These are phyloP conservation scores for Macaria liturata DNA, from an alignment of 2,888 invertebrate species.

Conservation along the genomic window DNA sequence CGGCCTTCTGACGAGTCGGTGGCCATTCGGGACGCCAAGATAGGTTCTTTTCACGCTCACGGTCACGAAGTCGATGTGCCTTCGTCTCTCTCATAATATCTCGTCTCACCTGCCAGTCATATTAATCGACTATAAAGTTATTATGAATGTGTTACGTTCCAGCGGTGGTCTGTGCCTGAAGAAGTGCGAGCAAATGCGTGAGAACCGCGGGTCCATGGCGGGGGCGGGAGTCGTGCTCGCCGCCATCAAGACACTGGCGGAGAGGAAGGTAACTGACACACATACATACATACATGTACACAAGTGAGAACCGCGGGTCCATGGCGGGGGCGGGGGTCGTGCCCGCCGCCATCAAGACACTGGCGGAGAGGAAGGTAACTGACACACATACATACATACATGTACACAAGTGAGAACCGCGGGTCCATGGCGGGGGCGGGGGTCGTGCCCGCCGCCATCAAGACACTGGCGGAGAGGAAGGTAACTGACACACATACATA, in stretches of 20 bases:
- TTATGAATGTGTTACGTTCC: constrained; percentile 10
- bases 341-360: constrained; percentile 85
- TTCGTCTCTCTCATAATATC: too few species aligned
- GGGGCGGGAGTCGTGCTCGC: constrained; percentile 91
- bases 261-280: constrained; percentile 80
- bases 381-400: constrained; percentile 82
- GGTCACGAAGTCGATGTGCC: too few species aligned
- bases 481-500: constrained; percentile 82
- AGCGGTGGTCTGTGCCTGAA: constrained; percentile 91
- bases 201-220: constrained; percentile 92
- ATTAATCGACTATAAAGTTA: too few species aligned
- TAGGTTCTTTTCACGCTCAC: too few species aligned
- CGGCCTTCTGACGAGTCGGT: too few species aligned
- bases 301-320: constrained; percentile 89
- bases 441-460: constrained; percentile 86
- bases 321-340: constrained; percentile 93
- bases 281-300: constrained; percentile 82
- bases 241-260: constrained; percentile 86
- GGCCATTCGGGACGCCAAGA: too few species aligned
- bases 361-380: constrained; percentile 86
- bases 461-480: constrained; percentile 86
- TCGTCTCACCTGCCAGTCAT: too few species aligned
- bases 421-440: constrained; percentile 95
- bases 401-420: constrained; percentile 84
- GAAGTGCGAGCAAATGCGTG: constrained; percentile 81